Base-by-base conservation (phyloP, 2,113 vertebrate genomes). In the Corythornis vintsioides region DNA sequence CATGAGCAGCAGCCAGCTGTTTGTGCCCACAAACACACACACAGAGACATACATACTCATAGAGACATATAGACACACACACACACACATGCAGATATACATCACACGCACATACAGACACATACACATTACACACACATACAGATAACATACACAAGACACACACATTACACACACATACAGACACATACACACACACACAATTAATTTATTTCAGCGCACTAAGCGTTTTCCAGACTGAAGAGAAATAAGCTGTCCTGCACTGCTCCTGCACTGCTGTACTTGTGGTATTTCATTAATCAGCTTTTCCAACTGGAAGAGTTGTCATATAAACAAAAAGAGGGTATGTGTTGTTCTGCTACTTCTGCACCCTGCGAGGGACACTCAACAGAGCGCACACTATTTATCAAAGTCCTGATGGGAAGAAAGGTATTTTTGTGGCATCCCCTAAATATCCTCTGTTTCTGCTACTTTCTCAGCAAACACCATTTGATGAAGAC, bases 351-450 rank as follows among this genome's bases (percentile, higher is more conserved):
- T 79, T 33, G 9, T 76, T 89, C 80, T 55, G 43, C 88, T 65
- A 78, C 82, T 95, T 89, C 85, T 88, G 91, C 88, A 64, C 75
- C 64, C 75, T 47, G 74, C 1, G 10, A 95, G 88, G 88, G 82
- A 83, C 76, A 83, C 42, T 38, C 52, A 79, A 67, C 78, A 83
- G 89, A 94, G 73, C 11, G 7, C 33, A 64, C 0, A 0, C 84
- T 76, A 89, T 92, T 93, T 65, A 95, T 95, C 93, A 91, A 91
- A 94, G 56, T 73, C 56, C 69, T 91, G 42, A 92, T 86, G 59
- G 38, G 52, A 16, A 88, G 63, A 52, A 88, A 94, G 64, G 91
- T 87, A 40, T 73, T 79, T 91, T 65, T 85, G 71, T 66, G 83
- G 55, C 63, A 85, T 85, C 59, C 56, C 67, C 60, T 85, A 63